phyloP scores from a whole-genome alignment of 2,797 vertebrate species.

The Helarctos malayanus region DNA sequence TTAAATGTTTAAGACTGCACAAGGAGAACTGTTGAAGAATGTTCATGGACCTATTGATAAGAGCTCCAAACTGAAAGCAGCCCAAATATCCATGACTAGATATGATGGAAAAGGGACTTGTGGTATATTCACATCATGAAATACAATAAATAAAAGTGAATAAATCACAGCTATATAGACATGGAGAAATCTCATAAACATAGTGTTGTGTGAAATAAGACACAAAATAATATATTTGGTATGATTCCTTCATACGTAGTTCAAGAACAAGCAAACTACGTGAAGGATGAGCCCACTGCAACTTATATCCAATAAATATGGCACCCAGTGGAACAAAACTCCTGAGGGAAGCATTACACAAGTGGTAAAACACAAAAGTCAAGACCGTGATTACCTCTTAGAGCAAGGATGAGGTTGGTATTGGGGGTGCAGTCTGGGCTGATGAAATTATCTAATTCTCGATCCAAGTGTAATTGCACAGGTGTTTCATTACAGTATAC shows the following conservation, averaged over 20 bases:
- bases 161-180: not conserved
- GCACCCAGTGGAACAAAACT: not conserved
- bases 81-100: not conserved
- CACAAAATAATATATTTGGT: not conserved
- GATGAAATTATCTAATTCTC: not conserved
- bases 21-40: not conserved
- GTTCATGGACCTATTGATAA: not conserved
- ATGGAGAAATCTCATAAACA: not conserved
- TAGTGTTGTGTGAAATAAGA: not conserved
- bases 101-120: not conserved
- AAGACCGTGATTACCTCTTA: not conserved
- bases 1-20: not conserved
- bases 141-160: not conserved
- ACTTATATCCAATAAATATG: not conserved
- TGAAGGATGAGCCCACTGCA: not conserved
- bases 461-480: not conserved
- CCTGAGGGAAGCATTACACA: not conserved
- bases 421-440: not conserved
- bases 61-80: slow-evolving; percentile 13
- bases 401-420: not conserved
- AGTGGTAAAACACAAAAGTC: not conserved
- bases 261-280: slow-evolving; percentile 16
- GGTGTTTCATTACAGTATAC: not conserved
- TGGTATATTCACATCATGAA: not conserved
- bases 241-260: not conserved